phyloP scores from a whole-genome alignment of 2,888 invertebrate species.

The Synanthedon andrenaeformis region DNA sequence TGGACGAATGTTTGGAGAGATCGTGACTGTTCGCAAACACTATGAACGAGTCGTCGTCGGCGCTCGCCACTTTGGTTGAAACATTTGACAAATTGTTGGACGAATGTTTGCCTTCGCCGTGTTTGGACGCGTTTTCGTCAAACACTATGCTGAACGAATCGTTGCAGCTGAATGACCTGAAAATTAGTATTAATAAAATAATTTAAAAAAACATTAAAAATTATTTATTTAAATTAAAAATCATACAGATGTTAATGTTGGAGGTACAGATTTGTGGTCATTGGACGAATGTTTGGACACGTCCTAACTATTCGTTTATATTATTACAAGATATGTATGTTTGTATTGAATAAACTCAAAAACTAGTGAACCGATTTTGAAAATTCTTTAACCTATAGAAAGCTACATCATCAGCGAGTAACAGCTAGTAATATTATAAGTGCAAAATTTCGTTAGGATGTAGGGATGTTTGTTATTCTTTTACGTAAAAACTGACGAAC shows the following conservation, averaged over 20 bases:
- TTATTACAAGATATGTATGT: slow-evolving; percentile 16
- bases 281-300: slow-evolving; percentile 9
- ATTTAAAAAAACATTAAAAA: no score
- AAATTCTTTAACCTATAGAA: no score
- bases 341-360: no score
- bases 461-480: no score
- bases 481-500: no score
- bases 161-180: slow-evolving; percentile 56
- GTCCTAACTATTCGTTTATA: slow-evolving; percentile 33
- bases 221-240: no score
- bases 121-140: slow-evolving; percentile 37
- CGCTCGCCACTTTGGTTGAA: slow-evolving; percentile 15
- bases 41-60: slow-evolving; percentile 41
- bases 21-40: slow-evolving; percentile 35
- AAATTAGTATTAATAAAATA: not conserved
- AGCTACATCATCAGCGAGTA: no score
- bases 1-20: slow-evolving; percentile 8
- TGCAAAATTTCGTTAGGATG: no score
- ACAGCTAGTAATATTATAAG: no score
- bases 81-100: not conserved
- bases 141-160: slow-evolving; percentile 60
- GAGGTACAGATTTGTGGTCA: slow-evolving; percentile 15
- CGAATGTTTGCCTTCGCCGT: slow-evolving; percentile 5
- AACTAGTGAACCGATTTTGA: no score
- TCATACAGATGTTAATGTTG: no score